phyloP scores from a whole-genome alignment of 2,113 vertebrate genomes.

The Pteronura brasiliensis region DNA sequence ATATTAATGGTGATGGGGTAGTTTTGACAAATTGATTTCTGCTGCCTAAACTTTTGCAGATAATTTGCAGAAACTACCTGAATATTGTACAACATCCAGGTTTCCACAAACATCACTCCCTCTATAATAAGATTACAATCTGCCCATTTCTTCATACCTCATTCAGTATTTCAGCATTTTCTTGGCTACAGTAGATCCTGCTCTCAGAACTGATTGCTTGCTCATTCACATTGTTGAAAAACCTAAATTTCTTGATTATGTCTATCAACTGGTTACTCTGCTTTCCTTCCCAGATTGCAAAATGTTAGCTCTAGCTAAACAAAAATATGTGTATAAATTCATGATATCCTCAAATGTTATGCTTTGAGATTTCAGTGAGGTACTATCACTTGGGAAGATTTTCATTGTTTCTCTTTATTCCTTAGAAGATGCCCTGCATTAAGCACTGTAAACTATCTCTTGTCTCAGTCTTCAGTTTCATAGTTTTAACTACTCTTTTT shows the following conservation, averaged over 20 bases:
- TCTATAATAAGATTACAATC: not conserved
- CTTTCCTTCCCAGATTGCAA: not conserved
- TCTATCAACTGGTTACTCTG: not conserved
- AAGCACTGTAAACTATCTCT: not conserved
- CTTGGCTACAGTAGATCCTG: fast-evolving
- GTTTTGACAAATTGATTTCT: not conserved
- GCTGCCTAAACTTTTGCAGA: not conserved
- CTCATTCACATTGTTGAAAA: not conserved
- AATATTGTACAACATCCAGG: not conserved
- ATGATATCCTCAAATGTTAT: not conserved
- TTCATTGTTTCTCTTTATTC: not conserved
- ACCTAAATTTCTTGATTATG: not conserved
- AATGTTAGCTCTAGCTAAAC: not conserved
- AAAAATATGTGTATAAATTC: not conserved
- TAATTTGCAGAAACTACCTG: not conserved
- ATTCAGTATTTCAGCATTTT: not conserved
- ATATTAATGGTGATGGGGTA: not conserved
- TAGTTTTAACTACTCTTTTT: not conserved
- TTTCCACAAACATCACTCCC: not conserved
- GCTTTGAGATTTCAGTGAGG: not conserved
- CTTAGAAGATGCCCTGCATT: not conserved
- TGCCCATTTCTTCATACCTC: not conserved
- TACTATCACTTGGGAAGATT: not conserved
- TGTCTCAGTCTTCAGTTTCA: not conserved
- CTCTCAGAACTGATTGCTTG: not conserved